Evolutionary conservation across 2,888 invertebrate species (phyloP), one percentile per base, ranked within the genome.

Genomic region (Phaonia tiefii): DNA sequence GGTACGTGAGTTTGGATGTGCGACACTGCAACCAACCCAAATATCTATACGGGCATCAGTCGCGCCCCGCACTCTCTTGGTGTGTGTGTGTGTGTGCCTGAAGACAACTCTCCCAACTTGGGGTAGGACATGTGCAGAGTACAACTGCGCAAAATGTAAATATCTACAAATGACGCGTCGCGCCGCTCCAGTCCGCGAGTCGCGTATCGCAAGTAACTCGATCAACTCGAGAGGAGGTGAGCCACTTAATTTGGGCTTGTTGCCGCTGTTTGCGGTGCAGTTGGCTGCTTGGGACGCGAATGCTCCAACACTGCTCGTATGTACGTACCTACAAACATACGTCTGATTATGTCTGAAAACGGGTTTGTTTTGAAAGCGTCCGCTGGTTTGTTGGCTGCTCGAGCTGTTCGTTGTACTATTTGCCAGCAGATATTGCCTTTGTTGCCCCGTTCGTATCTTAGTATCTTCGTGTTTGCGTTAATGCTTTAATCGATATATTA

Each of bases 401-500:
- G 11, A 5, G 51, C 22, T 51, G 17, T 10, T 51, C 7, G 37
- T n/a, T 39, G 39, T 10, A 17, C n/a, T 11, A 10, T 37, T 39
- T 3, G 3, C 60, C 2, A 7, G 4, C 17, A 15, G 10, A 39
- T 31, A 39, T 22, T 56, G 56, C 26, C 26, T 15, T 39, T 39
- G 60, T 37, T 37, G 15, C n/a, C n/a, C 20, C 11, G 60, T 60
- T 11, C 17, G 60, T 63, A 63, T 13, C 37, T 42, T 63, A 11
- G 20, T 37, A 58, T 22, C 13, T 49, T 37, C 58, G 44, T 42
- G 42, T 54, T 74, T 71, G 54, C 2, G 54, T 75, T 75, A 72
- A 66, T 80, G 44, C 73, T 77, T 78, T 78, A 5, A 67, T 71
- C 58, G 11, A 17, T 67, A 49, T 44, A 60, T 66, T n/a, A n/a